Conservation (phyloP, 2,797 vertebrate species). For the Coilia nasus region DNA sequence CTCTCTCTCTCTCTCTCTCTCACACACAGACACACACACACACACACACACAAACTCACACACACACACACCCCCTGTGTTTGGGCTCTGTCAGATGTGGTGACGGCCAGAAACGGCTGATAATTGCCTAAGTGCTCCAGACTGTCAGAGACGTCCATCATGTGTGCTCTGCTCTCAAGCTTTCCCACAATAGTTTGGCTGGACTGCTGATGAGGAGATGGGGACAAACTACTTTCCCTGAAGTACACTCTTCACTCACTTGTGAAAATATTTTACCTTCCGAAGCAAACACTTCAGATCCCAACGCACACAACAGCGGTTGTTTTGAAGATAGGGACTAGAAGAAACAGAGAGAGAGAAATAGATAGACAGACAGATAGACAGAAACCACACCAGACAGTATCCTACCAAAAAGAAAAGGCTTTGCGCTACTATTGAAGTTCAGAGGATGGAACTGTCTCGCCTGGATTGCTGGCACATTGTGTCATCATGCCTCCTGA, state of each 20-base stretch:
- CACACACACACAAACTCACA: not conserved
- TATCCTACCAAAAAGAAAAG: conserved; percentile 4
- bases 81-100: conserved; percentile 83
- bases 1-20: too few species aligned
- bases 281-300: conserved; percentile 22
- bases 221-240: conserved; percentile 82
- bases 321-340: not conserved
- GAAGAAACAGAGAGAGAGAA: not conserved
- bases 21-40: not conserved
- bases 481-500: not conserved
- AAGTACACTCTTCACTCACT: conserved; percentile 77
- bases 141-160: conserved; percentile 84
- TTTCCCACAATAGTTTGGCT: conserved; percentile 83
- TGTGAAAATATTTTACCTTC: conserved; percentile 81
- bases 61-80: conserved; percentile 63
- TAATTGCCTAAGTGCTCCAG: conserved; percentile 84
- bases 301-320: not conserved
- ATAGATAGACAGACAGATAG: too few species aligned
- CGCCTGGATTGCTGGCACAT: not conserved
- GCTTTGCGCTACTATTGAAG: not conserved
- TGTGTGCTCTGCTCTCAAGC: conserved; percentile 52
- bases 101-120: conserved; percentile 82
- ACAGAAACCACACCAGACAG: not conserved
- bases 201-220: conserved; percentile 63
- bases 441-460: conserved; percentile 2